Base-by-base conservation (phyloP, 2,113 vertebrate genomes). In the Lampris incognitus region DNA sequence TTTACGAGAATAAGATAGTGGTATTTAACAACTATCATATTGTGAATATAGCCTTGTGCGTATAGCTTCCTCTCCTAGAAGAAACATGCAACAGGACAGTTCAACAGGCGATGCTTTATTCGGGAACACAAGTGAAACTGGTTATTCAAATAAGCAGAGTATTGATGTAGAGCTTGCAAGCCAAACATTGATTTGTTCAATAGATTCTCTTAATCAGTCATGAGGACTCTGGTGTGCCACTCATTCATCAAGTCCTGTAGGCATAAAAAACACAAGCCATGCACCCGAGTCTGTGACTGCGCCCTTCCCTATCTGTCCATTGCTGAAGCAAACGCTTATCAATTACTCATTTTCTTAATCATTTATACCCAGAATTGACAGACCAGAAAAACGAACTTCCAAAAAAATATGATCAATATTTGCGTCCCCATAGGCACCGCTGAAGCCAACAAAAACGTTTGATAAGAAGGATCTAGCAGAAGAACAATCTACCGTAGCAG, bases 91-190 rank as follows among this genome's bases (percentile, higher is more conserved):
- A 46, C 48, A 68, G 36, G 40, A 48, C 36, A 64, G 69, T 55
- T 73, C 40, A 71, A 70, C 48, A 73, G 69, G 54, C 51, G 41
- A 71, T 38, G 63, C 50, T 86, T 86, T 83, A 72, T 69, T 83
- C 48, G 69, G 57, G 51, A 56, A 13, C 5, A 60, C 51, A 36
- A 51, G 64, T 73, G 64, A 76, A 77, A 64, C 59, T 70, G 69
- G 58, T 40, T 40, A 61, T 58, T 72, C 64, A 6, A 55, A 44
- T 5, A 59, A 13, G 41, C 77, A 82, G 72, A 64, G 5, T 56
- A 41, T n/a, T 8, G 5, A 75, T 74, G 50, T 40, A 68, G 51
- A 83, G 57, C 60, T 40, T 63, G 73, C 55, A 4, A 46, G 3
- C 11, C 3, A 24, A 24, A 24, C 24, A 2, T 13, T 13, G 11